phyloP scores from a whole-genome alignment of 2,113 vertebrate genomes.

The Xenus cinereus region DNA sequence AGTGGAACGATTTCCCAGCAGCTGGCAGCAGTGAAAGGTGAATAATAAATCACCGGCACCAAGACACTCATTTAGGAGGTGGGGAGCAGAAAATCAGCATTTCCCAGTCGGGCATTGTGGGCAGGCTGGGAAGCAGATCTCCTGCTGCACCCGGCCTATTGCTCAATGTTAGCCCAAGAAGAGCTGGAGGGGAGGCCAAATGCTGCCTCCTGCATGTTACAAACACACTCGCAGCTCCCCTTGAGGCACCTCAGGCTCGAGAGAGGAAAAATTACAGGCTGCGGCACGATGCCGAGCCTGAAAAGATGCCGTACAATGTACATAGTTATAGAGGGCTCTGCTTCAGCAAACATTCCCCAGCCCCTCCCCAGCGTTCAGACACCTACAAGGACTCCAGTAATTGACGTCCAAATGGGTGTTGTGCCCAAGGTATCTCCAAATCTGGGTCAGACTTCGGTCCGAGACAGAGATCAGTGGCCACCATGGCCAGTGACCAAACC shows the following conservation, averaged over 20 bases:
- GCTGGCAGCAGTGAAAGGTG: neutral
- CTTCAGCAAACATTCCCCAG: neutral
- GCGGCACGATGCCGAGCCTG: neutral
- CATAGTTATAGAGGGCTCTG: neutral
- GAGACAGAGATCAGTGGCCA: constrained; percentile 89
- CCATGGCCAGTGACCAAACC: constrained; percentile 96
- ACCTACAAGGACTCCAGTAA: constrained; percentile 94
- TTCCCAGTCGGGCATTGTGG: neutral
- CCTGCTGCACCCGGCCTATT: neutral
- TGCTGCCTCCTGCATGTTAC: neutral
- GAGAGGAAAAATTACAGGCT: neutral
- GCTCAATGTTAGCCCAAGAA: neutral
- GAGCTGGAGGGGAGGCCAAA: neutral
- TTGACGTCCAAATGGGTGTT: constrained; percentile 94
- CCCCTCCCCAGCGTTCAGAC: neutral
- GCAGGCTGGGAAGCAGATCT: neutral
- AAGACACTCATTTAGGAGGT: neutral
- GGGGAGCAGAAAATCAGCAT: neutral
- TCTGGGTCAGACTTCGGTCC: constrained; percentile 93
- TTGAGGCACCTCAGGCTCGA: neutral
- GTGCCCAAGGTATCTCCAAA: constrained; percentile 93
- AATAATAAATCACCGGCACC: neutral
- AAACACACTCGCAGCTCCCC: neutral
- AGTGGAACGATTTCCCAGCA: neutral
- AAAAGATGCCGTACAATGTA: neutral